Conservation (phyloP, 2,113 vertebrate species). For the Amphiprion ocellaris region DNA sequence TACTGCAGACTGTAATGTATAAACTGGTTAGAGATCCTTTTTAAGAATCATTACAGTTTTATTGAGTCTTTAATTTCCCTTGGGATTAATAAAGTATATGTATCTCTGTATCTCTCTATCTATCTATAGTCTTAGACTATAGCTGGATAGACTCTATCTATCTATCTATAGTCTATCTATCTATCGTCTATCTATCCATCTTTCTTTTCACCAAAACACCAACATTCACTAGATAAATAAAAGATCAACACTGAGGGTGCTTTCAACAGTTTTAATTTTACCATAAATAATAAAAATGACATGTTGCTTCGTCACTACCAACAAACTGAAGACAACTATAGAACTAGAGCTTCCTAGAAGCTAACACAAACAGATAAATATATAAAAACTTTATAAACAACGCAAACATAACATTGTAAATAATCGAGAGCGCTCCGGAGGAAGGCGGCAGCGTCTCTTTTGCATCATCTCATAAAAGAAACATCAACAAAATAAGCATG, state of each 20-base stretch:
- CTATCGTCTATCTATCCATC: too few species aligned
- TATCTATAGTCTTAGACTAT: too few species aligned
- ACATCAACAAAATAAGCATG: slow-evolving; percentile 25
- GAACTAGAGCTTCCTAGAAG: slow-evolving; percentile 72
- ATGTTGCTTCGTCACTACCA: slow-evolving; percentile 36
- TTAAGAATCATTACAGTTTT: too few species aligned
- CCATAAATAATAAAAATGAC: slow-evolving; percentile 65
- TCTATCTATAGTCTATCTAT: too few species aligned
- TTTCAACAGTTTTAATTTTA: slow-evolving; percentile 58
- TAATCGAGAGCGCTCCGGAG: slow-evolving; percentile 22
- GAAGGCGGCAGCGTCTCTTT: slow-evolving; percentile 13
- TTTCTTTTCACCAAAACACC: too few species aligned
- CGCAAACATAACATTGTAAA: slow-evolving; percentile 30
- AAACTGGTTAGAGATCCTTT: too few species aligned
- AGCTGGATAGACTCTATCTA: too few species aligned
- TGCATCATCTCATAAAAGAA: slow-evolving; percentile 2
- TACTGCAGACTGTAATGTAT: too few species aligned
- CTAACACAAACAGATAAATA: slow-evolving; percentile 57
- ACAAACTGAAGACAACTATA: slow-evolving; percentile 28
- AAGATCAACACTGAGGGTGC: neutral
- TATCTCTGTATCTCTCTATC: too few species aligned
- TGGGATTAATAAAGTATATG: too few species aligned
- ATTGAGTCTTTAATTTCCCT: too few species aligned
- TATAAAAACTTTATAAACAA: slow-evolving; percentile 50
- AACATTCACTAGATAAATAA: neutral